Percentiles rank a stretch among this genome's conserved stretches.
These are phyloP conservation scores for Caenorhabditis sp. DNA, from an alignment of 2,888 invertebrate species.

Conservation along the genomic window DNA sequence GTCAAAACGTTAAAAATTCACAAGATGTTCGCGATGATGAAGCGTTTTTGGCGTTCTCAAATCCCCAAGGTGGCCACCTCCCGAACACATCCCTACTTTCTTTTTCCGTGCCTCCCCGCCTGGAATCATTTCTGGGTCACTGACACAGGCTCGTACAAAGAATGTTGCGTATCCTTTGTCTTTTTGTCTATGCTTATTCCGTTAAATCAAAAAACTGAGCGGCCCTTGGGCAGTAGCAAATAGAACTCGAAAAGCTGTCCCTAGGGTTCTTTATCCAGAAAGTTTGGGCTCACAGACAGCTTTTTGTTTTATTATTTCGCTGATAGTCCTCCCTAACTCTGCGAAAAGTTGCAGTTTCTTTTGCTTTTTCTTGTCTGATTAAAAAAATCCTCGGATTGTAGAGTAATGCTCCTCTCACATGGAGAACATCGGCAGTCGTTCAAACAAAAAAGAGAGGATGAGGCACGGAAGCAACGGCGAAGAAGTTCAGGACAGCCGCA, in stretches of 20 bases:
- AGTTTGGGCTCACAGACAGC: conserved; percentile 12
- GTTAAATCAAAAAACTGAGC: conserved; percentile 16
- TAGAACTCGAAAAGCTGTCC: conserved; percentile 18
- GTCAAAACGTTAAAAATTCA: not conserved
- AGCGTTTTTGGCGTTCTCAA: conserved; percentile 32
- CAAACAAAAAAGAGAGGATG: conserved; percentile 50
- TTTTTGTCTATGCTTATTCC: conserved; percentile 7
- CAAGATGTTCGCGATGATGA: conserved; percentile 28
- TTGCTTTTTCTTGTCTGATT: conserved; percentile 11
- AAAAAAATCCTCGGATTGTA: not conserved
- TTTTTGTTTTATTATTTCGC: conserved; percentile 52
- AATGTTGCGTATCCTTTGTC: not conserved
- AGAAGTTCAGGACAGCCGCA: conserved; percentile 36
- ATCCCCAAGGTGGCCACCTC: conserved; percentile 37
- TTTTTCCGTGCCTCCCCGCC: not conserved
- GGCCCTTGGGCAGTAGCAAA: not conserved
- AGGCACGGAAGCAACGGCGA: conserved; percentile 13
- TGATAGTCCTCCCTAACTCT: conserved; percentile 14
- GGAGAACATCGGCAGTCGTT: conserved; percentile 56
- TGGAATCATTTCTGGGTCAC: conserved; percentile 31
- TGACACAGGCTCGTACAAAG: not conserved
- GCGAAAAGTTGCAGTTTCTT: conserved; percentile 14
- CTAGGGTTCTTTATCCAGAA: conserved; percentile 4
- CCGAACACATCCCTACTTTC: not conserved
- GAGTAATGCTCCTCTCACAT: conserved; percentile 58